Evolutionary conservation across 2,888 invertebrate genomes (phyloP).

Genomic region (Caenorhabditis afra): DNA sequence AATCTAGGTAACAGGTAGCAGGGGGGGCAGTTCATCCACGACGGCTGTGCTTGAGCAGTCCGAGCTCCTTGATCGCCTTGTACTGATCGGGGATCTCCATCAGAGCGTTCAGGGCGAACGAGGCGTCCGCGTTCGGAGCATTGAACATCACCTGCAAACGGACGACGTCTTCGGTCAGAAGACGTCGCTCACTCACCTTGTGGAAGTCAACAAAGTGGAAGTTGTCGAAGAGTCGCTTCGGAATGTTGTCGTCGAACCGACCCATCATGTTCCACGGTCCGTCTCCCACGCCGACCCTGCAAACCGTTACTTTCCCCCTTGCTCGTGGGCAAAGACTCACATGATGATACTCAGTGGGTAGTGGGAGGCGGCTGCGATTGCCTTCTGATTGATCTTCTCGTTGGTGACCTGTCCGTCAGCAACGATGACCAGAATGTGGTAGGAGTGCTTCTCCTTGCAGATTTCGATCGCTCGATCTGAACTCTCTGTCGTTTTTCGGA

Average conservation of each 20-base stretch:
- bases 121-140: constrained; percentile 80
- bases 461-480: constrained; percentile 81
- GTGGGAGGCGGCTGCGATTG: constrained; percentile 82
- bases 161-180: not conserved
- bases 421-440: constrained; percentile 83
- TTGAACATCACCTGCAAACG: constrained; percentile 79
- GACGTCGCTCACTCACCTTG: constrained; percentile 74
- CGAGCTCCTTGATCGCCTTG: constrained; percentile 75
- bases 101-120: constrained; percentile 83
- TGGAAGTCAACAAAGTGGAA: constrained; percentile 83
- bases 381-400: constrained; percentile 81
- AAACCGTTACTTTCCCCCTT: constrained; percentile 9
- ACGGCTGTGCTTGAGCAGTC: constrained; percentile 78
- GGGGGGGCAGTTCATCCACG: constrained; percentile 61
- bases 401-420: constrained; percentile 83
- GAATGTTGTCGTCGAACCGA: constrained; percentile 82
- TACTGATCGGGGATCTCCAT: constrained; percentile 82
- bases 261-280: constrained; percentile 83
- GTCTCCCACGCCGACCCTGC: constrained; percentile 81
- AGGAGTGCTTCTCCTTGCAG: constrained; percentile 81
- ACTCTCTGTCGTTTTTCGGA: not conserved
- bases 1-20: constrained; percentile 36
- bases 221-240: constrained; percentile 83
- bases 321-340: constrained; percentile 56
- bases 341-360: constrained; percentile 83